These are phyloP conservation scores for Athene noctua DNA, from an alignment of 2,113 vertebrate genomes.

Conservation along the genomic window DNA sequence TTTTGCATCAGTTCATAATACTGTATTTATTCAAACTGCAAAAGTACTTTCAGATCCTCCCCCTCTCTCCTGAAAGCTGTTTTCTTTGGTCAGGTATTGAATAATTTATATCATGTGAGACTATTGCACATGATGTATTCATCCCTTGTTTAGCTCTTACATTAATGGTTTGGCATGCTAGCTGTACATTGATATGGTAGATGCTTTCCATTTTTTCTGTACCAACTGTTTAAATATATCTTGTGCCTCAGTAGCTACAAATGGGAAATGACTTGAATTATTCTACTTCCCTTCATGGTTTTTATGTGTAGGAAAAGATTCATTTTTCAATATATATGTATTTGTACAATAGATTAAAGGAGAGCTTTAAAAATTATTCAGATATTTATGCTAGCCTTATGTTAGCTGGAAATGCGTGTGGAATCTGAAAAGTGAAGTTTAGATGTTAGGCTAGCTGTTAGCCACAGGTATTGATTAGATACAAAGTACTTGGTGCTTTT, in stretches of 20 bases:
- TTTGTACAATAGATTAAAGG: neutral
- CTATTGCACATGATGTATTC: constrained; percentile 61
- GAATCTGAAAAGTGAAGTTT: neutral
- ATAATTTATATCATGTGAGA: constrained; percentile 64
- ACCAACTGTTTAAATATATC: constrained; percentile 71
- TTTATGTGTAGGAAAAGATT: neutral
- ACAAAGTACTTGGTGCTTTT: neutral
- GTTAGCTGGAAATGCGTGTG: neutral
- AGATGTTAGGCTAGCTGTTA: neutral
- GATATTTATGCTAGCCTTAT: neutral
- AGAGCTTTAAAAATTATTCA: neutral
- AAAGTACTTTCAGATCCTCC: constrained; percentile 51
- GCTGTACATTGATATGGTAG: constrained; percentile 59
- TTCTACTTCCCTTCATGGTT: constrained; percentile 42
- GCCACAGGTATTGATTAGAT: neutral
- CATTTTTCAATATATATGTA: neutral
- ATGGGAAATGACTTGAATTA: constrained; percentile 58
- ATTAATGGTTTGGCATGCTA: constrained; percentile 61
- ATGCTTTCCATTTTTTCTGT: constrained; percentile 67
- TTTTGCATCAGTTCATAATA: neutral
- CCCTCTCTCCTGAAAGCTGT: constrained; percentile 51
- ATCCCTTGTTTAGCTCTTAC: constrained; percentile 66
- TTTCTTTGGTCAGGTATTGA: constrained; percentile 63
- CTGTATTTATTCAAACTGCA: constrained; percentile 28
- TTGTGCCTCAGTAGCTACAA: constrained; percentile 53